Conservation (phyloP, 2,888 invertebrate species). For the Rhabditoides inermis region DNA sequence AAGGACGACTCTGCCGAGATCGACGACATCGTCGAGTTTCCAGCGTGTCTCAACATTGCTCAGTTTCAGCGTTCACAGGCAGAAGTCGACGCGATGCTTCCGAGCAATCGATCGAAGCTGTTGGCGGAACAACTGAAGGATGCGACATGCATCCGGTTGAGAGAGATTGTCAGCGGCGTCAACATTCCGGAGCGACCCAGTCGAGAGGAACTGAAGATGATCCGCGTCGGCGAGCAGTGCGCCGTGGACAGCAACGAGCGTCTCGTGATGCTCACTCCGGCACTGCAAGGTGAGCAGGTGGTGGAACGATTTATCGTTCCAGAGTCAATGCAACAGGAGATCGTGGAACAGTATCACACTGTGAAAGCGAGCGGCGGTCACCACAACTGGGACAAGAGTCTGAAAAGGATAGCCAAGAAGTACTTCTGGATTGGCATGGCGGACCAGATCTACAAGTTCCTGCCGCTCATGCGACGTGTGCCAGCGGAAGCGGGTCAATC, state of each 20-base stretch:
- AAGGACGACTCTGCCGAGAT: constrained; percentile 3
- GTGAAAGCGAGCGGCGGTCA: constrained; percentile 18
- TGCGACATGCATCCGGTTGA: no score
- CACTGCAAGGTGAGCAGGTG: no score
- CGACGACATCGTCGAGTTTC: constrained; percentile 15
- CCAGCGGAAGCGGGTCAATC: constrained; percentile 10
- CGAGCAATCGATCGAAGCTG: no score
- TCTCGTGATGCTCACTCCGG: no score
- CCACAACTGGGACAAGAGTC: constrained; percentile 11
- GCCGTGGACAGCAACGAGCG: no score
- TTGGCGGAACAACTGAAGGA: no score
- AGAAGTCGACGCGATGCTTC: no score
- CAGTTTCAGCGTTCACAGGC: no score
- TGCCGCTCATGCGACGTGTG: constrained; percentile 12
- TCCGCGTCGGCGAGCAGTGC: no score
- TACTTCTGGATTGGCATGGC: constrained; percentile 17
- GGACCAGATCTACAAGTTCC: constrained; percentile 4
- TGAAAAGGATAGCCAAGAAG: constrained; percentile 8
- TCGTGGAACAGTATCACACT: constrained; percentile 17
- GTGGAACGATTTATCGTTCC: no score
- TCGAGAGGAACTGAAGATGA: no score
- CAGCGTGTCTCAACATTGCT: constrained; percentile 18
- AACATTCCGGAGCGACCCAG: not conserved
- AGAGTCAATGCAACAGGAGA: not conserved
- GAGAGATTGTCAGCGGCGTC: no score